These are phyloP conservation scores for Colletes latitarsis DNA, from an alignment of 1,140 invertebrate genomes.

Conservation along the genomic window DNA sequence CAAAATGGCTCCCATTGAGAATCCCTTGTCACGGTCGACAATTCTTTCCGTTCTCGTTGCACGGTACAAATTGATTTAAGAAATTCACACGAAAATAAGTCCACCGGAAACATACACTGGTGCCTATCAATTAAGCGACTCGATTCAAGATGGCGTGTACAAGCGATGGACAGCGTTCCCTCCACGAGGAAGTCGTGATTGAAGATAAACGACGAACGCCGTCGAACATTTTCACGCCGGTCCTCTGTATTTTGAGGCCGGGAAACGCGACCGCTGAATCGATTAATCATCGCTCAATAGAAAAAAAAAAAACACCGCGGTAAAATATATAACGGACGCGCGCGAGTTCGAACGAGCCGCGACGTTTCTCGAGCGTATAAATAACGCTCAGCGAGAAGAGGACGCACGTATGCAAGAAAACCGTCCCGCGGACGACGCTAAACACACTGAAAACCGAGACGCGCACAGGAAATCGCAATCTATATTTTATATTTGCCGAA, in stretches of 20 bases:
- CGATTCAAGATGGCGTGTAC: neutral
- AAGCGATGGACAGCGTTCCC: no score
- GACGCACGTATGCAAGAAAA: conserved; percentile 28
- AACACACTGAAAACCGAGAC: conserved; percentile 15
- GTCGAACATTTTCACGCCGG: neutral
- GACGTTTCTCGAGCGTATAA: conserved; percentile 62
- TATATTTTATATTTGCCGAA: conserved; percentile 53
- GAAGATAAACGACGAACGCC: conserved; percentile 15
- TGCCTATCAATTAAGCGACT: neutral
- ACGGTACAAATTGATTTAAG: neutral
- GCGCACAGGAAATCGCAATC: conserved; percentile 50
- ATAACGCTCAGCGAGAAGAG: conserved; percentile 57
- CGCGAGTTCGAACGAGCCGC: conserved; percentile 23
- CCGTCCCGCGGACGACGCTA: conserved; percentile 7
- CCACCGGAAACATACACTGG: neutral
- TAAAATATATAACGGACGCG: conserved; percentile 53
- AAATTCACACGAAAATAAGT: neutral
- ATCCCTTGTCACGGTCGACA: neutral
- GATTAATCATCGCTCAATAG: conserved; percentile 69
- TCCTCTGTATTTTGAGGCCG: conserved; percentile 57
- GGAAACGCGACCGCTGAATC: conserved; percentile 34
- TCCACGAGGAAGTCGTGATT: conserved; percentile 1
- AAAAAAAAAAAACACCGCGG: conserved; percentile 39
- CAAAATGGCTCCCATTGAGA: no score
- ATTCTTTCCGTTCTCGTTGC: neutral